Evolutionary conservation across 2,113 vertebrate genomes (phyloP).

Genomic region (Xerus inauris): DNA sequence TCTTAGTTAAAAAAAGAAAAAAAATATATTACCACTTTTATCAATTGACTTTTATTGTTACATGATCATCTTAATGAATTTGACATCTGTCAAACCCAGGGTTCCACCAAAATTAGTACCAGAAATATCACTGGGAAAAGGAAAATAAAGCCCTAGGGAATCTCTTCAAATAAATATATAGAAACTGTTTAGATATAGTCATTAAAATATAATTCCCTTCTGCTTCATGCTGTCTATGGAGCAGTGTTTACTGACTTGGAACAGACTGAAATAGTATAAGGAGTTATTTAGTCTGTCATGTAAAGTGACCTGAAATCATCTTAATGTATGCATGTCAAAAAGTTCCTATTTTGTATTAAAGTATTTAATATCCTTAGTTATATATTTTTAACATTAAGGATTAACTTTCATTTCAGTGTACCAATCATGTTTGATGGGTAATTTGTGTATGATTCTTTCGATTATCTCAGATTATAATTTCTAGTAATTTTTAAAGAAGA

Average conservation of each 20-base stretch:
- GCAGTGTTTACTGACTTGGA: background rate
- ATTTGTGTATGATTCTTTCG: background rate
- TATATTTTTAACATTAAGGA: background rate
- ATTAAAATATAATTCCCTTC: background rate
- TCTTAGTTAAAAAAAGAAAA: background rate
- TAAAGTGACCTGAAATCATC: constrained; percentile 44
- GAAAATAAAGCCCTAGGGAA: background rate
- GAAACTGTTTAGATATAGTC: background rate
- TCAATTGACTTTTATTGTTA: background rate
- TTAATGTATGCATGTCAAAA: constrained; percentile 15
- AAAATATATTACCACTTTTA: background rate
- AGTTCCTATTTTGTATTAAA: constrained; percentile 1
- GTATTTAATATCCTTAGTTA: background rate
- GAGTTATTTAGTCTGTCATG: constrained; percentile 29
- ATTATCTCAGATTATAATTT: background rate
- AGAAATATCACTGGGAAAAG: background rate
- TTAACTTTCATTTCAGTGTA: background rate
- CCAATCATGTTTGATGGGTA: background rate
- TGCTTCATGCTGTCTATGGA: background rate
- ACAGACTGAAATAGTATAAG: background rate
- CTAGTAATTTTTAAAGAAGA: background rate
- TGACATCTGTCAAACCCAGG: background rate
- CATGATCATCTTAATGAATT: background rate
- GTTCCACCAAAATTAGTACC: background rate
- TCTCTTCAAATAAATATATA: background rate